A percentile compares a stretch with the other conserved stretches of the same genome.
Evolutionary conservation across 2,888 invertebrate species (phyloP).

Genomic region (Hyalella azteca): DNA sequence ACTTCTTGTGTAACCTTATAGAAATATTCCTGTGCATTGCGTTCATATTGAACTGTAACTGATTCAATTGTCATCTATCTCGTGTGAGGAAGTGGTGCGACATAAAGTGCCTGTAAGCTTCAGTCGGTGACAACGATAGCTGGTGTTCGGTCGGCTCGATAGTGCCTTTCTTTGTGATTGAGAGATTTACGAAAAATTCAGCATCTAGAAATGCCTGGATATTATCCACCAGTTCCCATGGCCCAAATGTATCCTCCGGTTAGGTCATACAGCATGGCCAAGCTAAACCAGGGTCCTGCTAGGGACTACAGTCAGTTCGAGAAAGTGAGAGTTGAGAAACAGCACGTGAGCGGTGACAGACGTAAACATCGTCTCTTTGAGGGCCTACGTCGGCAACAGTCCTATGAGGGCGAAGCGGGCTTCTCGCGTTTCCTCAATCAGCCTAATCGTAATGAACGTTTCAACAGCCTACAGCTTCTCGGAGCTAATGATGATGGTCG

Average conservation of each 20-base stretch:
- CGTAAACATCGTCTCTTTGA: constrained; percentile 45
- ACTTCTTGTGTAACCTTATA: neutral
- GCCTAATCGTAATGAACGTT: constrained; percentile 42
- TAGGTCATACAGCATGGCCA: constrained; percentile 21
- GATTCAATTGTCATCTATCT: neutral
- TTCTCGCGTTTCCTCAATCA: constrained; percentile 35
- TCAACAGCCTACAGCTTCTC: constrained; percentile 51
- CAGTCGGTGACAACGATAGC: neutral
- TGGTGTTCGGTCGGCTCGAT: neutral
- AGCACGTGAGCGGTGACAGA: neutral
- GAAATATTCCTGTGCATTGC: neutral
- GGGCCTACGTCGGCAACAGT: constrained; percentile 39
- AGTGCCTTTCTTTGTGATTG: neutral
- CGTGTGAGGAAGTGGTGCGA: neutral
- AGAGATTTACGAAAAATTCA: neutral
- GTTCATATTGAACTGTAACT: neutral
- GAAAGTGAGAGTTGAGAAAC: constrained; percentile 29
- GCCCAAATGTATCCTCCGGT: constrained; percentile 11
- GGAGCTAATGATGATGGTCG: constrained; percentile 50
- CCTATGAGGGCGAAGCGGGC: constrained; percentile 45
- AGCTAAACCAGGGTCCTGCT: constrained; percentile 16
- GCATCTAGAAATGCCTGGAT: neutral
- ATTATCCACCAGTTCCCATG: constrained; percentile 20
- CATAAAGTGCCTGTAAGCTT: no score
- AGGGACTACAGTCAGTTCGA: neutral